These are phyloP conservation scores for Acipenser oxyrinchus DNA, from an alignment of 2,797 vertebrate genomes.

Conservation along the genomic window DNA sequence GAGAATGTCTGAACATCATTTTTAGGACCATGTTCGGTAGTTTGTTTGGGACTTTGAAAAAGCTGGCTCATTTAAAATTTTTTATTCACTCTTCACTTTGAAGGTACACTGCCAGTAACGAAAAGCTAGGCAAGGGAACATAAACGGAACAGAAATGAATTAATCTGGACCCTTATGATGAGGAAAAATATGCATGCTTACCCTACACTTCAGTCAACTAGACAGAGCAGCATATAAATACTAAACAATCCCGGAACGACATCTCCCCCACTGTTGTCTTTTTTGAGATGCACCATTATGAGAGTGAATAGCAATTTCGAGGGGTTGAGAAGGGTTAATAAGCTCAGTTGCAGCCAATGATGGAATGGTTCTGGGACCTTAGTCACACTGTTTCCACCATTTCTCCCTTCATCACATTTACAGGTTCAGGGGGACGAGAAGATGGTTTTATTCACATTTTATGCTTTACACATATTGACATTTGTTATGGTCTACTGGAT, in stretches of 20 bases:
- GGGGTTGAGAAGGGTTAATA: slow-evolving; percentile 3
- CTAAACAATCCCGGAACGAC: not conserved
- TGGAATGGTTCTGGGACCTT: too few relatives aligned
- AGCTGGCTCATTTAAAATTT: not conserved
- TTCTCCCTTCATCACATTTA: too few relatives aligned
- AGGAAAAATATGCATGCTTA: not conserved
- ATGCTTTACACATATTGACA: too few relatives aligned
- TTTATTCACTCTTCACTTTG: not conserved
- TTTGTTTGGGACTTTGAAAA: too few relatives aligned
- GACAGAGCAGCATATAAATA: not conserved
- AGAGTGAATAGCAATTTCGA: not conserved
- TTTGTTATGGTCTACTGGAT: too few relatives aligned
- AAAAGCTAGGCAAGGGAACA: not conserved
- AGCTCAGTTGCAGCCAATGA: not conserved
- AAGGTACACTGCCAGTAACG: not conserved
- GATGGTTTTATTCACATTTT: too few relatives aligned
- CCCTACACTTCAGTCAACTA: not conserved
- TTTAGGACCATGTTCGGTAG: too few relatives aligned
- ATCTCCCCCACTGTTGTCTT: not conserved
- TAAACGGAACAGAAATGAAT: not conserved
- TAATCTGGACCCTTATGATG: not conserved
- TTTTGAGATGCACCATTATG: not conserved
- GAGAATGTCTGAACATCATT: not conserved
- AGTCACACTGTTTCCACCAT: too few relatives aligned
- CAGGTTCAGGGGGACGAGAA: too few relatives aligned